phyloP scores from a whole-genome alignment of 2,113 vertebrate species.

The Psilopogon haemacephalus region DNA sequence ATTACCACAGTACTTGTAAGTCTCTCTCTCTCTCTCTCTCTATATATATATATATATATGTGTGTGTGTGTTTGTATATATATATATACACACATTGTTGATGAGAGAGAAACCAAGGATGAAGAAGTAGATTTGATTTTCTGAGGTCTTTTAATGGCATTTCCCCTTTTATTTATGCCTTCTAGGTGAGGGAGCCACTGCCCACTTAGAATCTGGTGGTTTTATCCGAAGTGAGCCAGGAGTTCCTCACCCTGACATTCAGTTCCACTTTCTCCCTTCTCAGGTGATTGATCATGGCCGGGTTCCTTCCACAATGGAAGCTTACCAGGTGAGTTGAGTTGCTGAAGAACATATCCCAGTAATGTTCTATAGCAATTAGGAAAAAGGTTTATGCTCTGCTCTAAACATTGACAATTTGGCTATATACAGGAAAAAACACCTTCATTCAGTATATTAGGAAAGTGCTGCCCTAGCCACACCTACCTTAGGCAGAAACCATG shows the following conservation, averaged over 20 bases:
- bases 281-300: slow-evolving; percentile 96
- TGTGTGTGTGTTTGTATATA: too few species aligned
- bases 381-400: not conserved
- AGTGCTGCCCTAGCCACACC: not conserved
- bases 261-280: slow-evolving; percentile 96
- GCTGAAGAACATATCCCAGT: not conserved
- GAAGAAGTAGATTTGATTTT: not conserved
- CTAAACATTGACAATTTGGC: not conserved
- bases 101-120: not conserved
- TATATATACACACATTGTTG: not conserved
- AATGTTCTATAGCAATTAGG: not conserved
- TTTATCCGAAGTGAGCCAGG: slow-evolving; percentile 88
- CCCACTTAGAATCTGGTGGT: slow-evolving; percentile 93
- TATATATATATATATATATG: too few species aligned
- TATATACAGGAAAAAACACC: not conserved
- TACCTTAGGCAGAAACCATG: not conserved
- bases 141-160: not conserved
- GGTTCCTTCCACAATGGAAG: slow-evolving; percentile 81
- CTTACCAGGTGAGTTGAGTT: slow-evolving; percentile 86
- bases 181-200: slow-evolving; percentile 88
- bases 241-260: slow-evolving; percentile 89
- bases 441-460: not conserved
- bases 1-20: too few species aligned
- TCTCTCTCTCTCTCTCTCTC: too few species aligned
- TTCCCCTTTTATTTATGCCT: not conserved